Evolutionary conservation across 2,797 vertebrate genomes (phyloP).

Genomic region (Diplodus sargus): DNA sequence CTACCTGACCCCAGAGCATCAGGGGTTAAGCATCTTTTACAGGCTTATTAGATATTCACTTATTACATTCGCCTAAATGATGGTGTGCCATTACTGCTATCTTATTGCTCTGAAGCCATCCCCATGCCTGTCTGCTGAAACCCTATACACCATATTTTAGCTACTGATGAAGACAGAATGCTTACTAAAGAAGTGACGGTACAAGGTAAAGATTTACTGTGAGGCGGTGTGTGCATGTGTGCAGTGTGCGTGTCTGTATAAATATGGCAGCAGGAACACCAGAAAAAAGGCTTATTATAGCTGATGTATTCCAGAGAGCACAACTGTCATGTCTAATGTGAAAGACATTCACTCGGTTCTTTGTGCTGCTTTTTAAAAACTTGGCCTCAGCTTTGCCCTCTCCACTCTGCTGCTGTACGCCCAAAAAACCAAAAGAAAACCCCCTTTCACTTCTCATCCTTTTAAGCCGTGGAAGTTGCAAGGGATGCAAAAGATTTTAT

Average conservation of each 20-base stretch:
- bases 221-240: slow-evolving; percentile 29
- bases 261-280: slow-evolving; percentile 49
- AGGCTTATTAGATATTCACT: slow-evolving; percentile 81
- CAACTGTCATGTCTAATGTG: slow-evolving; percentile 73
- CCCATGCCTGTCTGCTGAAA: slow-evolving; percentile 65
- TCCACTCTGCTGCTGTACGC: slow-evolving; percentile 39
- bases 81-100: slow-evolving; percentile 76
- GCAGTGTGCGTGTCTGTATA: slow-evolving; percentile 27
- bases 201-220: slow-evolving; percentile 62
- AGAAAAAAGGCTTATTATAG: slow-evolving; percentile 58
- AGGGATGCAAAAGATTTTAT: slow-evolving; percentile 19
- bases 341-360: slow-evolving; percentile 62
- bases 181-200: slow-evolving; percentile 62
- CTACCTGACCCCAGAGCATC: slow-evolving; percentile 64
- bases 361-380: slow-evolving; percentile 63
- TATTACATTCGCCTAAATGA: slow-evolving; percentile 82
- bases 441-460: slow-evolving; percentile 42
- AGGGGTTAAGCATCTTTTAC: slow-evolving; percentile 79
- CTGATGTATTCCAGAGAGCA: slow-evolving; percentile 77
- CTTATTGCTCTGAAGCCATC: slow-evolving; percentile 69
- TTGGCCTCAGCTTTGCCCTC: slow-evolving; percentile 57
- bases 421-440: slow-evolving; percentile 42
- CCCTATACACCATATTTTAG: slow-evolving; percentile 66
- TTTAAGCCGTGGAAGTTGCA: slow-evolving; percentile 32
- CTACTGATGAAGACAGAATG: slow-evolving; percentile 72